phyloP scores from a whole-genome alignment of 2,113 vertebrate species.

The Tyto alba region DNA sequence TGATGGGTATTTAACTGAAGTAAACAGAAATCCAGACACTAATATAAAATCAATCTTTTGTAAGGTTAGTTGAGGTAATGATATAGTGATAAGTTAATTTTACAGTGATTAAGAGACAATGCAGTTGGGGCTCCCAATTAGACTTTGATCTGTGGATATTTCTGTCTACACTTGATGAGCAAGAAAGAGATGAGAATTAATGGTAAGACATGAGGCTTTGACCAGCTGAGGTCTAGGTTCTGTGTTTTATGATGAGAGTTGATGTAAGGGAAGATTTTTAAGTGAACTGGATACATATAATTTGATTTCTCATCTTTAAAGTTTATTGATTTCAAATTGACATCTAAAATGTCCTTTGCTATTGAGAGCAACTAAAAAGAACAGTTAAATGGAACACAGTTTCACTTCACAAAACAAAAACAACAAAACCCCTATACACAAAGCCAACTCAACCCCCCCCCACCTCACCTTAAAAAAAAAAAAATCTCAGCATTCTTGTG shows the following conservation, averaged over 20 bases:
- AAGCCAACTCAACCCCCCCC: background rate
- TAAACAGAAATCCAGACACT: background rate
- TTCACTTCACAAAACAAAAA: background rate
- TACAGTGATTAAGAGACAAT: conserved; percentile 35
- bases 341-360: background rate
- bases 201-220: background rate
- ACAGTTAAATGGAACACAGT: background rate
- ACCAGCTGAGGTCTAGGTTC: background rate
- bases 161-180: conserved; percentile 9
- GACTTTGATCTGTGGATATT: conserved; percentile 38
- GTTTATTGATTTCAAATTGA: background rate
- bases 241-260: background rate
- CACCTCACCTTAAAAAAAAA: background rate
- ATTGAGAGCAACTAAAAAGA: background rate
- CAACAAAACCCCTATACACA: background rate
- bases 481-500: background rate
- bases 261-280: background rate
- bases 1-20: conserved; percentile 17
- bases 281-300: background rate
- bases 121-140: background rate
- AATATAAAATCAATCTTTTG: conserved; percentile 39
- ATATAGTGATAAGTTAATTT: conserved; percentile 43
- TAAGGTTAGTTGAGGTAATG: conserved; percentile 50
- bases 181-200: background rate
- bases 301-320: background rate